Percentiles rank a stretch among this genome's conserved stretches.
These are phyloP conservation scores for Scaptodrosophila lebanonensis DNA, from an alignment of 1,140 invertebrate species.

Conservation along the genomic window DNA sequence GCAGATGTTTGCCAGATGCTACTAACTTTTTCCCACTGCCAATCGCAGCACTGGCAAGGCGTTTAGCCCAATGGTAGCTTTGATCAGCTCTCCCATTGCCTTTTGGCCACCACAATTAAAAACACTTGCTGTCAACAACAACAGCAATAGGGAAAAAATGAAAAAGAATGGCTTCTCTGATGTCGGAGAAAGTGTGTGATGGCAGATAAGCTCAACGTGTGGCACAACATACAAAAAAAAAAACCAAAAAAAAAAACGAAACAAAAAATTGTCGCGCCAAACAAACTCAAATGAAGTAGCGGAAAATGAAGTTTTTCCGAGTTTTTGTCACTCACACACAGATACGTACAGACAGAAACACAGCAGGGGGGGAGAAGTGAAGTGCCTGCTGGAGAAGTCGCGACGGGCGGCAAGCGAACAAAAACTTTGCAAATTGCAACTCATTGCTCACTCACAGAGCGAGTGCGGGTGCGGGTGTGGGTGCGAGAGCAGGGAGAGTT, in stretches of 20 bases:
- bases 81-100: neutral
- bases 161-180: no score
- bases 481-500: neutral
- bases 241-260: slow-evolving; percentile 15
- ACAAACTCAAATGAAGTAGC: slow-evolving; percentile 59
- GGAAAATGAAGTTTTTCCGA: slow-evolving; percentile 69
- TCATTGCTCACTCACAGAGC: slow-evolving; percentile 47
- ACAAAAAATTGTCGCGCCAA: slow-evolving; percentile 51
- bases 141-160: neutral
- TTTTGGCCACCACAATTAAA: slow-evolving; percentile 38
- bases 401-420: slow-evolving; percentile 36
- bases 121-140: slow-evolving; percentile 33
- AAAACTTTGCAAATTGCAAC: slow-evolving; percentile 71
- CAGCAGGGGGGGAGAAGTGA: neutral
- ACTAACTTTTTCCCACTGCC: no score
- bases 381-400: slow-evolving; percentile 11
- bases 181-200: neutral
- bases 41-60: slow-evolving; percentile 45
- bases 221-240: slow-evolving; percentile 3
- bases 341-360: neutral
- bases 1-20: no score
- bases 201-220: neutral
- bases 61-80: slow-evolving; percentile 23
- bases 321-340: slow-evolving; percentile 17
- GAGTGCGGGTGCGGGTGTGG: neutral